phyloP scores from a whole-genome alignment of 2,888 invertebrate species.

The Tinea semifulvella region DNA sequence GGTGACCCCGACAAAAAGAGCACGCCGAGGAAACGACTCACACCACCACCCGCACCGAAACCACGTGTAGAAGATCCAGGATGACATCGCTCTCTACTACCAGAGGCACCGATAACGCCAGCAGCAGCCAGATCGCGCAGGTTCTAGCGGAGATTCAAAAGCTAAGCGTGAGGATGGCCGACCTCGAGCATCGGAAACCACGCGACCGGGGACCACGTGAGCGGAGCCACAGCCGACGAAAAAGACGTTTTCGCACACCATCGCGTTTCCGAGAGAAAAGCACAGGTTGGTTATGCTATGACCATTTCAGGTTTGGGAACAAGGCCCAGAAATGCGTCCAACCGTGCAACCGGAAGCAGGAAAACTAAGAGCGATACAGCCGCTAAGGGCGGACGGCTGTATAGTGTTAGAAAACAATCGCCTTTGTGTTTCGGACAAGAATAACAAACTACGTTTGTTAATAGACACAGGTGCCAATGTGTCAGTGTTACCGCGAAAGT shows the following conservation, averaged over 20 bases:
- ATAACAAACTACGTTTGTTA: constrained; percentile 16
- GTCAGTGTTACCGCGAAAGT: constrained; percentile 17
- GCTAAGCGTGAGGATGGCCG: background rate
- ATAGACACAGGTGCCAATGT: constrained; percentile 20
- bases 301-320: background rate
- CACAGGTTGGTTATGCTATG: background rate
- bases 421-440: constrained; percentile 17
- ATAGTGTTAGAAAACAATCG: constrained; percentile 11
- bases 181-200: background rate
- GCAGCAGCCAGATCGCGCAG: background rate
- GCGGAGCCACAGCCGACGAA: background rate
- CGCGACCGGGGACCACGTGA: background rate
- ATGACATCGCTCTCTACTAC: background rate
- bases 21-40: background rate
- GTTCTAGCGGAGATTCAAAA: background rate
- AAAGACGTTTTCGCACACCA: background rate
- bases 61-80: no score
- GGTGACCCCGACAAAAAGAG: background rate
- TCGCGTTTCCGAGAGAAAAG: background rate
- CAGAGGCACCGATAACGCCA: background rate
- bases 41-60: background rate
- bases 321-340: background rate
- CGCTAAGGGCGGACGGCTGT: constrained; percentile 15
- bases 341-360: constrained; percentile 9
- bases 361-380: constrained; percentile 17